These are phyloP conservation scores for Azorinus chamasolen DNA, from an alignment of 2,888 invertebrate genomes.

Conservation along the genomic window DNA sequence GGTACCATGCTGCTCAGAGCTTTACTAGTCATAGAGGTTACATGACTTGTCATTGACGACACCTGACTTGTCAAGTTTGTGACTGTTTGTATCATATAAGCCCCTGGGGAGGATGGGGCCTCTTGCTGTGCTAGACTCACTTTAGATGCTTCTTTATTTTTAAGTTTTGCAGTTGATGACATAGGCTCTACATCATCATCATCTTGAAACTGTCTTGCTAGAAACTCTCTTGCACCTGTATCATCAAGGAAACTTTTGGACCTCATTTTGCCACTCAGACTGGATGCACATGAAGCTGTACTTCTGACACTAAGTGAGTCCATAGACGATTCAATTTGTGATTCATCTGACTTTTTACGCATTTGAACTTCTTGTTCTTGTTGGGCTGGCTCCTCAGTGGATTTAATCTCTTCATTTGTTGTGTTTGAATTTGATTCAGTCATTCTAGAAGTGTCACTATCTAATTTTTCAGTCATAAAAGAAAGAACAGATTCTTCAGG, in stretches of 20 bases:
- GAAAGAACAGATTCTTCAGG: too few species aligned
- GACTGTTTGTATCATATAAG: conserved; percentile 43
- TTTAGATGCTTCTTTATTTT: neutral
- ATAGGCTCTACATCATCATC: conserved; percentile 45
- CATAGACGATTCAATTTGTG: conserved; percentile 11
- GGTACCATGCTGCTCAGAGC: conserved; percentile 75
- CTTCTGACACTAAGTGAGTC: conserved; percentile 43
- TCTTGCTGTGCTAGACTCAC: neutral
- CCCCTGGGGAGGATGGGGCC: conserved; percentile 23
- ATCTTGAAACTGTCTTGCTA: conserved; percentile 89
- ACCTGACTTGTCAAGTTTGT: conserved; percentile 53
- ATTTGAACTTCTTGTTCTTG: conserved; percentile 19
- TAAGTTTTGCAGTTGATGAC: neutral
- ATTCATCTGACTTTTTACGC: conserved; percentile 13
- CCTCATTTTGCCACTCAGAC: conserved; percentile 27
- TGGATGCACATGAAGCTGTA: conserved; percentile 35
- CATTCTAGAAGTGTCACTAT: too few species aligned
- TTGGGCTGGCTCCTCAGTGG: too few species aligned
- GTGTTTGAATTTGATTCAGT: too few species aligned
- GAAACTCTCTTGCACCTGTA: conserved; percentile 92
- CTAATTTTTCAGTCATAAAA: too few species aligned
- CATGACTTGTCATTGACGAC: conserved; percentile 50
- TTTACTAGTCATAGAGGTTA: conserved; percentile 79
- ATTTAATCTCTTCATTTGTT: too few species aligned
- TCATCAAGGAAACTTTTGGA: conserved; percentile 90